Percentiles rank a stretch among this genome's conserved stretches.
Conservation (phyloP, 1,140 invertebrate species). For the Condylostylus longicornis region DNA sequence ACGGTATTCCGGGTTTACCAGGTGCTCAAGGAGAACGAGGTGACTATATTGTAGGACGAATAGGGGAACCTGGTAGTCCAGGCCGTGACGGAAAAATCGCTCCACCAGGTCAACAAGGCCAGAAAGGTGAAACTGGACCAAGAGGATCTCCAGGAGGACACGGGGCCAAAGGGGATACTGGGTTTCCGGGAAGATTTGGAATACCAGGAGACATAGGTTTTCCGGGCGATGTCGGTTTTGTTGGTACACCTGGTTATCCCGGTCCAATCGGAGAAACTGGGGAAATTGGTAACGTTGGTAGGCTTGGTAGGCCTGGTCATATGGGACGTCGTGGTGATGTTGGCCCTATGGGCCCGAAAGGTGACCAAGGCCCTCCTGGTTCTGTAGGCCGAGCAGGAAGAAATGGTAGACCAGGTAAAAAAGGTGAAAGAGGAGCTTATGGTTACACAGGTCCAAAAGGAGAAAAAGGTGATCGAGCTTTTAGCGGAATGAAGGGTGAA, state of each 20-base stretch:
- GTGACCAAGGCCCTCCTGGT: constrained; percentile 38
- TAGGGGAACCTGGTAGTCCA: constrained; percentile 36
- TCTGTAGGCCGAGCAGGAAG: constrained; percentile 35
- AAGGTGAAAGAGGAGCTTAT: constrained; percentile 38
- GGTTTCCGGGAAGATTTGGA: constrained; percentile 39
- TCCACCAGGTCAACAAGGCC: constrained; percentile 41
- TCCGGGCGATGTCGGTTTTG: constrained; percentile 31
- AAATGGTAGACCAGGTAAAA: constrained; percentile 23
- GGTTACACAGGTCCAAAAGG: constrained; percentile 38
- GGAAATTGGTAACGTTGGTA: constrained; percentile 38
- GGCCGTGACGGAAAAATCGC: constrained; percentile 41
- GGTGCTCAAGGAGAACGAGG: constrained; percentile 40
- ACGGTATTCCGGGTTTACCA: constrained; percentile 23
- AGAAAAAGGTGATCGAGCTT: constrained; percentile 35
- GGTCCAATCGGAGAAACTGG: constrained; percentile 41
- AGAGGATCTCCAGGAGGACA: constrained; percentile 13
- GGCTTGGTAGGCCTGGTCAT: constrained; percentile 35
- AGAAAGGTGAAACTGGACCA: constrained; percentile 34
- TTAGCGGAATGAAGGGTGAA: constrained; percentile 50
- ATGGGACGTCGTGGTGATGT: constrained; percentile 34
- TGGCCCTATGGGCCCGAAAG: constrained; percentile 41
- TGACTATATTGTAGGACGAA: constrained; percentile 36
- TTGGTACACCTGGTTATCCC: constrained; percentile 34
- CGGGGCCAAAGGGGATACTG: constrained; percentile 26
- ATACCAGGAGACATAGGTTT: constrained; percentile 36